phyloP scores from a whole-genome alignment of 2,797 vertebrate genomes.

The Pseudochirops corinnae region DNA sequence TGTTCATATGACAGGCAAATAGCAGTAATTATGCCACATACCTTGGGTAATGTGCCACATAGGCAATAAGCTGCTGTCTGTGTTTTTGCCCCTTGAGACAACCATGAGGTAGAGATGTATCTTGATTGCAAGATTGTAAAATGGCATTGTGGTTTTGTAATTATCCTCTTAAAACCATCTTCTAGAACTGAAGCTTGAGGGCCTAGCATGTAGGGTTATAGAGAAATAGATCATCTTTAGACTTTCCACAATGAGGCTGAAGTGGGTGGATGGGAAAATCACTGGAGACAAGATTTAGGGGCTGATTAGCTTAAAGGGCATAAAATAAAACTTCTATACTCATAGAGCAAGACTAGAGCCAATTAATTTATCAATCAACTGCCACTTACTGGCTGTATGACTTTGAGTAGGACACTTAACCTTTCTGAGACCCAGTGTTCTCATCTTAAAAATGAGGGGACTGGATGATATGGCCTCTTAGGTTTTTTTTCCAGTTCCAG shows the following conservation, averaged over 20 bases:
- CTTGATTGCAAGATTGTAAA: slow-evolving; percentile 55
- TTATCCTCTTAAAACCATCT: slow-evolving; percentile 40
- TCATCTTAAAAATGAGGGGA: background rate
- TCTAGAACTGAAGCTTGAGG: background rate
- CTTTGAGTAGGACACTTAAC: background rate
- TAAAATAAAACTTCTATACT: background rate
- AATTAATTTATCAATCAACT: background rate
- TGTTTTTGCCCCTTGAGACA: slow-evolving; percentile 17
- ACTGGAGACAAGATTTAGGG: background rate
- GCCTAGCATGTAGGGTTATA: background rate
- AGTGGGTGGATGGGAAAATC: background rate
- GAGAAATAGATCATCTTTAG: background rate
- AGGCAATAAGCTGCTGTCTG: slow-evolving; percentile 28
- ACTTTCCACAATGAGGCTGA: background rate
- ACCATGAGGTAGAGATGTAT: slow-evolving; percentile 48
- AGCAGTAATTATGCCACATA: slow-evolving; percentile 60
- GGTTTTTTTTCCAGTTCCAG: background rate
- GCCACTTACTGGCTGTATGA: background rate
- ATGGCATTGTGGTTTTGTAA: slow-evolving; percentile 61
- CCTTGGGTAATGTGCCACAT: slow-evolving; percentile 61
- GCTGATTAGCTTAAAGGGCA: slow-evolving; percentile 22
- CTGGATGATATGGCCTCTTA: background rate
- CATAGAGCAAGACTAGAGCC: background rate
- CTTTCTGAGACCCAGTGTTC: background rate
- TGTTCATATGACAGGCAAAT: slow-evolving; percentile 63